These are phyloP conservation scores for Drosophila kikkawai DNA, from an alignment of 1,140 invertebrate species.

Conservation along the genomic window DNA sequence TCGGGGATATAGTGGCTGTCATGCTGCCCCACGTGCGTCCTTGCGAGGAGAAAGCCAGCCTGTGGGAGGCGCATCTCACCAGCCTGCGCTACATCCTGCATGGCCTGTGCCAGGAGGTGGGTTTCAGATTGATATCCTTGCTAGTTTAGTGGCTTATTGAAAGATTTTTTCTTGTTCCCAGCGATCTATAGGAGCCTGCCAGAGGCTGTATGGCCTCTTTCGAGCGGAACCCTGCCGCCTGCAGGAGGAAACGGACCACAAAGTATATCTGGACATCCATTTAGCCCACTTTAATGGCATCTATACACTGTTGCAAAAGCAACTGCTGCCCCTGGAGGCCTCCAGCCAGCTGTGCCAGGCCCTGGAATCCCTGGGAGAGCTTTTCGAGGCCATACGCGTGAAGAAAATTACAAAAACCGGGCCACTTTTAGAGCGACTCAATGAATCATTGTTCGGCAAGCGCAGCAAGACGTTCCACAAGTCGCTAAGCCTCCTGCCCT, in stretches of 20 bases:
- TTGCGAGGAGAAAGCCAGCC: conserved; percentile 19
- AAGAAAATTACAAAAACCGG: conserved; percentile 4
- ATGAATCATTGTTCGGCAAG: conserved; percentile 44
- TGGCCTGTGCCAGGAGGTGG: conserved; percentile 47
- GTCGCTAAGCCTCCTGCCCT: conserved; percentile 27
- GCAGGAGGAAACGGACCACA: conserved; percentile 42
- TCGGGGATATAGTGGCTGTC: conserved; percentile 41
- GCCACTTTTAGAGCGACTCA: conserved; percentile 39
- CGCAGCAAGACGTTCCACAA: conserved; percentile 35
- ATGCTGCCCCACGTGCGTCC: conserved; percentile 56
- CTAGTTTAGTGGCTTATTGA: not conserved
- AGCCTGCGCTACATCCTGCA: conserved; percentile 63
- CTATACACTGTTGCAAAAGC: conserved; percentile 20
- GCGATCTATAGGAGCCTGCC: conserved; percentile 30
- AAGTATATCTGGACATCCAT: conserved; percentile 60
- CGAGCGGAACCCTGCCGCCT: conserved; percentile 36
- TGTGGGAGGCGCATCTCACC: conserved; percentile 56
- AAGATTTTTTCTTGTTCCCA: conserved; percentile 2
- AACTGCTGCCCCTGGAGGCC: conserved; percentile 9
- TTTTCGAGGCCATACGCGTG: conserved; percentile 45
- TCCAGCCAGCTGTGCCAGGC: conserved; percentile 16
- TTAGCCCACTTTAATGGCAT: conserved; percentile 49
- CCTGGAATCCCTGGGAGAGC: conserved; percentile 38
- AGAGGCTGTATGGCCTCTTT: conserved; percentile 54
- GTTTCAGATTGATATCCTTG: not conserved